Conservation (phyloP, 2,113 vertebrate species). For the Coregonus clupeaformis region DNA sequence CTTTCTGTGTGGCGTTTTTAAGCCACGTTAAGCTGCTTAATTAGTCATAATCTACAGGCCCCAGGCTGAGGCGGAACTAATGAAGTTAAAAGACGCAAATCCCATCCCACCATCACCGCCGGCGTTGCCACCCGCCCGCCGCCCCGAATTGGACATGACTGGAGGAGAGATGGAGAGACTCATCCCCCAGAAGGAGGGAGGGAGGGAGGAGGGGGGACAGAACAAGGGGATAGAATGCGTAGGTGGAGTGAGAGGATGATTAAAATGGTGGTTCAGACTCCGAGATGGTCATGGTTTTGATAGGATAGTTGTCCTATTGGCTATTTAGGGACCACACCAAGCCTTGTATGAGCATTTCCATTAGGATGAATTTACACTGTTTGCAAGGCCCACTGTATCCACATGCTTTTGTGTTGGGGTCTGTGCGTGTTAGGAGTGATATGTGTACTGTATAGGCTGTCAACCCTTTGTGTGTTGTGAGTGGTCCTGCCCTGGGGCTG, state of each 20-base stretch:
- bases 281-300: neutral
- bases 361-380: too few relatives aligned
- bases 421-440: neutral
- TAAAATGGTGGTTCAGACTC: neutral
- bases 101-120: conserved; percentile 67
- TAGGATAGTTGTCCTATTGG: neutral
- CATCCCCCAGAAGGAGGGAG: neutral
- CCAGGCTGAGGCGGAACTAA: conserved; percentile 76
- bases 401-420: too few relatives aligned
- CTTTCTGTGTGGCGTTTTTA: conserved; percentile 73
- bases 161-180: conserved; percentile 9
- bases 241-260: neutral
- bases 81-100: conserved; percentile 77
- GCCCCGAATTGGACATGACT: conserved; percentile 32
- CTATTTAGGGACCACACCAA: too few relatives aligned
- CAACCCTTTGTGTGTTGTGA: neutral
- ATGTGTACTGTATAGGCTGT: neutral
- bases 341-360: too few relatives aligned
- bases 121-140: conserved; percentile 20
- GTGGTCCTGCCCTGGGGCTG: neutral
- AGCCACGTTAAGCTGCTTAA: conserved; percentile 80
- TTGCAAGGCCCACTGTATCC: too few relatives aligned
- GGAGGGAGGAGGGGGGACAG: neutral
- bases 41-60: conserved; percentile 80
- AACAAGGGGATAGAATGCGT: neutral